Conservation (phyloP, 2,888 invertebrate genomes). For the Caenorhabditis parvicauda region DNA sequence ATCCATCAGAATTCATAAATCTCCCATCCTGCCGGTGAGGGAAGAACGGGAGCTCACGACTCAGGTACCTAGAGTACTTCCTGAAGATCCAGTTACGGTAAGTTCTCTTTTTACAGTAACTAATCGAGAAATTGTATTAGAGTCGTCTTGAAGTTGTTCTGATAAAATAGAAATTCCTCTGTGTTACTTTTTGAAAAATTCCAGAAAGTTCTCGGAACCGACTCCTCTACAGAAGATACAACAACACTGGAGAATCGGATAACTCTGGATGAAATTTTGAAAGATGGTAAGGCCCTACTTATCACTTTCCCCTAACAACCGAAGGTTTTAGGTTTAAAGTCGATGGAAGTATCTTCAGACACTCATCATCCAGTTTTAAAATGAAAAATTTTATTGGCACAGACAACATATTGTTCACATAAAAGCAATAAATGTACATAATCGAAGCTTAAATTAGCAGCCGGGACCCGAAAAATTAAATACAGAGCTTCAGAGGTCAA, state of each 20-base stretch:
- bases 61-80: not conserved
- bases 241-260: conserved; percentile 9
- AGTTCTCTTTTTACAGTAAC: no score
- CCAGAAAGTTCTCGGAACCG: no score
- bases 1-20: conserved; percentile 16
- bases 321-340: conserved; percentile 10
- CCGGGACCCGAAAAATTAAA: no score
- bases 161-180: no score
- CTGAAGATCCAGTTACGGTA: no score
- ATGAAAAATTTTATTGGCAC: not conserved
- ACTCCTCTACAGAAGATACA: conserved; percentile 7
- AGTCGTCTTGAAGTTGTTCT: conserved; percentile 2
- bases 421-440: no score
- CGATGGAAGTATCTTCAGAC: no score
- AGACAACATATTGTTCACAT: not conserved
- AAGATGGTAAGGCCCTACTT: conserved; percentile 11
- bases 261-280: conserved; percentile 11
- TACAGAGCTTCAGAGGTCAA: no score
- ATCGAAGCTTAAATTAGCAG: no score
- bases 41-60: conserved; percentile 1
- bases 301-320: not conserved
- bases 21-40: conserved; percentile 16
- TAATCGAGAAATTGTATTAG: no score
- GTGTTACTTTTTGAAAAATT: no score
- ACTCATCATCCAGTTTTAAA: not conserved